A percentile compares a stretch with the other conserved stretches of the same genome.
Conservation (phyloP, 2,113 vertebrate species). For the Sphyrna mokarran region DNA sequence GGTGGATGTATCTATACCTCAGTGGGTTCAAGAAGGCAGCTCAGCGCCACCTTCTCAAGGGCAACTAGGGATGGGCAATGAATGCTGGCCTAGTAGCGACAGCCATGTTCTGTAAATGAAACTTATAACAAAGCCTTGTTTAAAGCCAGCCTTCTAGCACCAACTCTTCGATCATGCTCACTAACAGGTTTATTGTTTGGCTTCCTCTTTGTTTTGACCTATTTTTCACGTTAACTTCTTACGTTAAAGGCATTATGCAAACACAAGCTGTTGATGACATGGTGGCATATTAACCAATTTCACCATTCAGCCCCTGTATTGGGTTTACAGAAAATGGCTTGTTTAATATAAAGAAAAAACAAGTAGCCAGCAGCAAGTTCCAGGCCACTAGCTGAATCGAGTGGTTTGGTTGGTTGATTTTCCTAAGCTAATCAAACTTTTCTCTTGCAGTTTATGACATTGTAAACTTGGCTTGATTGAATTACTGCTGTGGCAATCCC, state of each 20-base stretch:
- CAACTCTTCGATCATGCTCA: background rate
- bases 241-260: background rate
- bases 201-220: background rate
- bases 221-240: background rate
- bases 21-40: too few species aligned
- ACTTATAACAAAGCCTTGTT: background rate
- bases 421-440: background rate
- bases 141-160: background rate
- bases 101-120: too few species aligned
- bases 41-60: too few species aligned
- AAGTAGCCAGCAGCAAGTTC: background rate
- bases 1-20: too few species aligned
- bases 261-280: background rate
- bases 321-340: background rate
- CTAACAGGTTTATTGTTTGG: background rate
- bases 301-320: background rate
- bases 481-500: background rate
- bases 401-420: background rate
- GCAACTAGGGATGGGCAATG: too few species aligned
- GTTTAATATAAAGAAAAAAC: background rate
- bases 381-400: background rate
- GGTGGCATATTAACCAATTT: background rate
- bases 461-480: background rate
- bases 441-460: constrained; percentile 6
- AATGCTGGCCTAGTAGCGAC: too few species aligned